Conservation (phyloP, 1,140 invertebrate genomes). For the Ostrea denselamellosa region DNA sequence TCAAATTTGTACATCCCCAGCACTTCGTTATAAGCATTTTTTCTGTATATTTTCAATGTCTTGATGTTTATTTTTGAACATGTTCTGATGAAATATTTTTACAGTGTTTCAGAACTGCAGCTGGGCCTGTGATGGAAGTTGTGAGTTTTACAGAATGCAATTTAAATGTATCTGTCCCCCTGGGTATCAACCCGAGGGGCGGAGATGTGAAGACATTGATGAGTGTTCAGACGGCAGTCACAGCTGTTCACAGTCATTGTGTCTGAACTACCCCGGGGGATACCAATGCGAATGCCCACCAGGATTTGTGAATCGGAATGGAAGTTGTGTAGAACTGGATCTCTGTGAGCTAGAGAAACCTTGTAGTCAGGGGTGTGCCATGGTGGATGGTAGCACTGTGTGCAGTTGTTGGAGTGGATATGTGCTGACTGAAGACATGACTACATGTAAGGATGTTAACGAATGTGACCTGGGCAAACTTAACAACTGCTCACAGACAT, state of each 20-base stretch:
- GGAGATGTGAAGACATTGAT: constrained; percentile 11
- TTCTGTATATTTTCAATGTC: neutral
- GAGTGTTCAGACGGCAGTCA: neutral
- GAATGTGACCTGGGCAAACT: neutral
- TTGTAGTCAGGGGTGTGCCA: neutral
- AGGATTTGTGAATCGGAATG: neutral
- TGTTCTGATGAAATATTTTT: neutral
- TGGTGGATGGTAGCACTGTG: neutral
- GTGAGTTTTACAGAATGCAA: constrained; percentile 1
- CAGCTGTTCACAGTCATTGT: neutral
- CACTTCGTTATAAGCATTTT: neutral
- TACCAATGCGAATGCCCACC: neutral
- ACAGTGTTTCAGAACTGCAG: constrained; percentile 24
- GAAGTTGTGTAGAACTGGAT: neutral
- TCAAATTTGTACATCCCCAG: too few relatives aligned
- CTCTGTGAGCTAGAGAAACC: neutral
- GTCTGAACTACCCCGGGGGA: neutral
- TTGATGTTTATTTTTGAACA: neutral
- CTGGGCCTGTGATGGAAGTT: constrained; percentile 1
- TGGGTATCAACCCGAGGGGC: neutral
- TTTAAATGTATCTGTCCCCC: neutral
- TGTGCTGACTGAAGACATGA: neutral
- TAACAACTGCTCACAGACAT: neutral
- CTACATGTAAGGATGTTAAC: neutral
- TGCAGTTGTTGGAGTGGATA: constrained; percentile 16